A percentile compares a stretch with the other conserved stretches of the same genome.
phyloP scores from a whole-genome alignment of 2,797 vertebrate genomes.

The Odontamblyopus rebecca region DNA sequence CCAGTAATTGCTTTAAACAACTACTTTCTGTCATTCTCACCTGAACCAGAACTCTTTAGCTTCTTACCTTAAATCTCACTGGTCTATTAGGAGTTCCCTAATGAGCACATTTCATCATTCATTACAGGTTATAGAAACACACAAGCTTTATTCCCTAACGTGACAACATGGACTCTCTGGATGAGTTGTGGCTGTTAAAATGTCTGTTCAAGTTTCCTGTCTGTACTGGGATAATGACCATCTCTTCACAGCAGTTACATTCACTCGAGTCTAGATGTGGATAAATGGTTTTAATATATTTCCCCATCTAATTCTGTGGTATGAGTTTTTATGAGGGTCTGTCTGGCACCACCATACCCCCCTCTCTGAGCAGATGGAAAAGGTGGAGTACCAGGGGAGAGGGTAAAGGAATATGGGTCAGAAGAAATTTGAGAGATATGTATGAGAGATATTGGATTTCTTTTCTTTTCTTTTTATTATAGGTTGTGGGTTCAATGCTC shows the following conservation, averaged over 20 bases:
- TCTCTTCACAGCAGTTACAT: conserved; percentile 70
- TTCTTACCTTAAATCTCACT: not conserved
- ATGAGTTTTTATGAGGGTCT: conserved; percentile 76
- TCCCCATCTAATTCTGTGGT: conserved; percentile 60
- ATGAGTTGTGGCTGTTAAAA: conserved; percentile 30
- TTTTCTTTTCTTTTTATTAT: too few relatives aligned
- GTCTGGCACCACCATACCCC: conserved; percentile 54
- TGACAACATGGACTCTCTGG: conserved; percentile 15
- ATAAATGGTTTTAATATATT: conserved; percentile 70
- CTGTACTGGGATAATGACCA: conserved; percentile 55
- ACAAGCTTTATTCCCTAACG: not conserved
- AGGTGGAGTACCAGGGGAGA: not conserved
- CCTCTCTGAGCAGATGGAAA: conserved; percentile 24
- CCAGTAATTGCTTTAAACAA: conserved; percentile 1
- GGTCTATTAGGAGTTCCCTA: conserved; percentile 7
- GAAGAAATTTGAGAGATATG: not conserved
- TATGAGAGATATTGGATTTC: too few relatives aligned
- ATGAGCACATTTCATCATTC: conserved; percentile 26
- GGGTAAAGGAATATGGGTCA: too few relatives aligned
- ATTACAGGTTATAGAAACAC: not conserved
- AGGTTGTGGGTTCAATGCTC: too few relatives aligned
- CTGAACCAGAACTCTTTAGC: not conserved
- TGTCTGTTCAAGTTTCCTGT: conserved; percentile 35
- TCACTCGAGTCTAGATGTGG: conserved; percentile 64
- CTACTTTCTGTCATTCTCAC: conserved; percentile 5